Conservation (phyloP, 2,888 invertebrate species). For the Agrilus cyanescens region DNA sequence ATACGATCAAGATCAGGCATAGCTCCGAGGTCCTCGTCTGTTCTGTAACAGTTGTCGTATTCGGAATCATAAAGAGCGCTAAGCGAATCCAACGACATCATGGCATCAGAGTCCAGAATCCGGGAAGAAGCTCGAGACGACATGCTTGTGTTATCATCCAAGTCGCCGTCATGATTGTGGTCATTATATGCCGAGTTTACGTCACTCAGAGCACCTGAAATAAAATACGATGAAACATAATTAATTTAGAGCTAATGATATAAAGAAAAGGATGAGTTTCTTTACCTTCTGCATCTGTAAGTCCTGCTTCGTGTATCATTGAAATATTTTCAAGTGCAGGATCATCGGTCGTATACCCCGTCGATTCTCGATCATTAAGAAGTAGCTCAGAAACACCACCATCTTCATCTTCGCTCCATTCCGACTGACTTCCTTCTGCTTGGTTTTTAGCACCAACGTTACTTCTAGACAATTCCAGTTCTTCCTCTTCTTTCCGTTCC, state of each 20-base stretch:
- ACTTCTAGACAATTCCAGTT: conserved; percentile 26
- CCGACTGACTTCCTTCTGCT: conserved; percentile 62
- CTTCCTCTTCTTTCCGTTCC: conserved; percentile 36
- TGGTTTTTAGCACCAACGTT: conserved; percentile 12
- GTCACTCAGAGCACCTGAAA: conserved; percentile 63
- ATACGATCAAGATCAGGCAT: conserved; percentile 35
- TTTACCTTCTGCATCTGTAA: conserved; percentile 72
- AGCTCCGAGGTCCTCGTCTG: conserved; percentile 37
- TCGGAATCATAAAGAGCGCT: conserved; percentile 74
- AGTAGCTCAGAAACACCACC: conserved; percentile 50
- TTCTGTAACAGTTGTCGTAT: conserved; percentile 52
- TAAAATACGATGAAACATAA: background rate
- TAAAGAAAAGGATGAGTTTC: background rate
- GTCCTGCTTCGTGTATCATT: conserved; percentile 72
- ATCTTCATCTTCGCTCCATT: conserved; percentile 63
- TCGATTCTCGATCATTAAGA: conserved; percentile 48
- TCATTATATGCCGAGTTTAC: conserved; percentile 73
- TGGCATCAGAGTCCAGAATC: conserved; percentile 64
- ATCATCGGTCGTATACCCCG: conserved; percentile 80
- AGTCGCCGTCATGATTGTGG: conserved; percentile 39
- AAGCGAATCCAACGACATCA: conserved; percentile 66
- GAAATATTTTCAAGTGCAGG: conserved; percentile 77
- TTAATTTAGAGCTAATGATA: background rate
- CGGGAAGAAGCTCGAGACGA: conserved; percentile 76
- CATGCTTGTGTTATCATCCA: conserved; percentile 61